Evolutionary conservation across 2,888 invertebrate species (phyloP).

Genomic region (Sabatieria punctata): DNA sequence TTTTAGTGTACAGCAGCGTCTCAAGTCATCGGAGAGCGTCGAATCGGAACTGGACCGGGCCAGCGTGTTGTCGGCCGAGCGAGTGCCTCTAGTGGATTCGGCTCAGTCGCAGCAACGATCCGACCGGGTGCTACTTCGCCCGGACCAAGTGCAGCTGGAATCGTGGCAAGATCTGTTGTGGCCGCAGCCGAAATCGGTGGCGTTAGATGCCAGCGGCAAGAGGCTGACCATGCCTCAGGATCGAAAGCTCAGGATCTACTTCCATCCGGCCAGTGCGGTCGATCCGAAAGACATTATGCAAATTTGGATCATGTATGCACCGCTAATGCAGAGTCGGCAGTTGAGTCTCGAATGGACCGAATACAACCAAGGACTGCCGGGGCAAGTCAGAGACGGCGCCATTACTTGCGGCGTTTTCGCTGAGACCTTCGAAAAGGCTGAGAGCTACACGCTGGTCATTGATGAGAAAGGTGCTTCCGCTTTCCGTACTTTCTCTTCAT

Average conservation of each 20-base stretch:
- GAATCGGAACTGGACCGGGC: background rate
- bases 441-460: background rate
- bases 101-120: no score
- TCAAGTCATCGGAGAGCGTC: background rate
- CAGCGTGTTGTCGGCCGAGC: background rate
- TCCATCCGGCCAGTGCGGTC: constrained; percentile 17
- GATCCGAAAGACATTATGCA: constrained; percentile 21
- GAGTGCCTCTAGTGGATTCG: no score
- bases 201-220: constrained; percentile 34
- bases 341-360: constrained; percentile 18
- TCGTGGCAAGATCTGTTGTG: constrained; percentile 40
- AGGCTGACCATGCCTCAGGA: constrained; percentile 1
- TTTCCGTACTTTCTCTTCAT: no score
- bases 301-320: constrained; percentile 17
- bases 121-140: no score
- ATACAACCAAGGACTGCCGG: no score
- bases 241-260: constrained; percentile 14
- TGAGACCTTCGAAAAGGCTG: background rate
- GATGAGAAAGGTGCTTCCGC: no score
- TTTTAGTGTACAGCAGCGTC: background rate
- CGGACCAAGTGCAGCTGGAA: constrained; percentile 25
- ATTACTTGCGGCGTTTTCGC: constrained; percentile 3
- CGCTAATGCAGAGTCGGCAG: constrained; percentile 13
- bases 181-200: constrained; percentile 45
- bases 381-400: no score